phyloP scores from a whole-genome alignment of 64 coral and sea anemone species.

The Pocillopora verrucosa region DNA sequence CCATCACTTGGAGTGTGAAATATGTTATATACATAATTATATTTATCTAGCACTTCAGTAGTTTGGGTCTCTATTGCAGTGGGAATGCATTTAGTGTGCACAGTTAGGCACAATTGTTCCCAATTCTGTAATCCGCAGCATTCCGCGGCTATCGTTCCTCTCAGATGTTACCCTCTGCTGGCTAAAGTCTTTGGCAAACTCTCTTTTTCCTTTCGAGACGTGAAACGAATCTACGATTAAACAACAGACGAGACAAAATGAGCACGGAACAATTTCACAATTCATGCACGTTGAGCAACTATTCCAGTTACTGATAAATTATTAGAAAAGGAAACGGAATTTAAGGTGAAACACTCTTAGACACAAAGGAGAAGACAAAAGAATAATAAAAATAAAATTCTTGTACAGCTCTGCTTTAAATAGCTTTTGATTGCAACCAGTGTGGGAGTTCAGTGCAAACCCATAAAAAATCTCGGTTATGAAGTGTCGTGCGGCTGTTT shows the following conservation, averaged over 20 bases:
- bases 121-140: neutral
- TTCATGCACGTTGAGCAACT: neutral
- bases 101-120: conserved; percentile 1
- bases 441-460: neutral
- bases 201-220: conserved; percentile 24
- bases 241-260: conserved; percentile 14
- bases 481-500: neutral
- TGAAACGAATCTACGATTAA: conserved; percentile 22
- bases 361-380: neutral
- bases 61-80: conserved; percentile 38
- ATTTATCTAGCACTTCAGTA: conserved; percentile 45
- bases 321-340: neutral
- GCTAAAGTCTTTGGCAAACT: conserved; percentile 40
- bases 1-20: conserved; percentile 33
- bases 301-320: neutral
- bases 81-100: conserved; percentile 31
- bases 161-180: neutral
- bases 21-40: conserved; percentile 48
- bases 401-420: conserved; percentile 16
- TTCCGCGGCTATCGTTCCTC: neutral
- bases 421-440: neutral
- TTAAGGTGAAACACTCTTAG: neutral
- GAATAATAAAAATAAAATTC: neutral
- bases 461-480: neutral
- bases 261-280: neutral